Percentiles rank a stretch among this genome's conserved stretches.
Evolutionary conservation across 2,113 vertebrate genomes (phyloP).

Genomic region (Rana temporaria): DNA sequence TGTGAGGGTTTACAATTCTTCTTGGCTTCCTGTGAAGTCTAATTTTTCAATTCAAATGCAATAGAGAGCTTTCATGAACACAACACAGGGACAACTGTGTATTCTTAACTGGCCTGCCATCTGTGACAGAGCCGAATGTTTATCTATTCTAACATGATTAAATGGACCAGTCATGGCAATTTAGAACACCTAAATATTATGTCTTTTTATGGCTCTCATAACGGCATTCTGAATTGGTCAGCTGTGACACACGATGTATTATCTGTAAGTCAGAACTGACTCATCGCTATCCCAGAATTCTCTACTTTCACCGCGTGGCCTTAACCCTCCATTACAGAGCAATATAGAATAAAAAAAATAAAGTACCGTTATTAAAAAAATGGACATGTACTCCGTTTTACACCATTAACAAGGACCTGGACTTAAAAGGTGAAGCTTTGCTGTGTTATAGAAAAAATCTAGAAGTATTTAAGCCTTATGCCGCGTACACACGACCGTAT

Average conservation of each 20-base stretch:
- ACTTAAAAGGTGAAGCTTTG: too few relatives aligned
- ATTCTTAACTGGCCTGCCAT: too few relatives aligned
- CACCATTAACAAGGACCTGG: too few relatives aligned
- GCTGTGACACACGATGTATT: background rate
- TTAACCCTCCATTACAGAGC: too few relatives aligned
- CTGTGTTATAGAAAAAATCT: too few relatives aligned
- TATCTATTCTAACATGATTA: background rate
- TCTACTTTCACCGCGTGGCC: too few relatives aligned
- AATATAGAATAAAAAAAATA: too few relatives aligned
- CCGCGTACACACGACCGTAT: too few relatives aligned
- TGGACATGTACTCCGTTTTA: too few relatives aligned
- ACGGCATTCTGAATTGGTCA: background rate
- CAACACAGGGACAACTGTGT: background rate
- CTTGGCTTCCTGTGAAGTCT: constrained; percentile 33
- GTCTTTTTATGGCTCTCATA: background rate
- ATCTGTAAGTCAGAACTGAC: background rate
- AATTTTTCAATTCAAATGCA: background rate
- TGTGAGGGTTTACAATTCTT: background rate
- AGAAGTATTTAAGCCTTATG: too few relatives aligned
- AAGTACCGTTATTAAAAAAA: too few relatives aligned
- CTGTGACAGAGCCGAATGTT: background rate
- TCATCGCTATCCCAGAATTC: background rate
- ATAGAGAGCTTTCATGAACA: background rate
- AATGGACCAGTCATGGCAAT: background rate
- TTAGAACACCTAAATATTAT: constrained; percentile 4